Evolutionary conservation across 2,888 invertebrate species (phyloP).

Genomic region (Troides oblongomaculatus): DNA sequence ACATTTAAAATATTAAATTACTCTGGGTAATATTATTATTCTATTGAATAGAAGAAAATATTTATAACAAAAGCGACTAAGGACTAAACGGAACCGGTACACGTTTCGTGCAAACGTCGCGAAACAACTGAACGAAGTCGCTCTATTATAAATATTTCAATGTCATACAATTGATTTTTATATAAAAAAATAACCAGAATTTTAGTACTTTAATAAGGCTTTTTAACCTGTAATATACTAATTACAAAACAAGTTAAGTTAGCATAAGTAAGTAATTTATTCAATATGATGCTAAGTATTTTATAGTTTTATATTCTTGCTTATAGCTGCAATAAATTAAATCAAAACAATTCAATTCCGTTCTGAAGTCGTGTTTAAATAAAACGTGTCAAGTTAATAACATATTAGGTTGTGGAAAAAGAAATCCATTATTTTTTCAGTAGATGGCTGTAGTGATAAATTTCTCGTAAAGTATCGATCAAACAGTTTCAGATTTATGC

Average conservation of each 20-base stretch:
- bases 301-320: neutral
- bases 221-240: neutral
- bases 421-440: too few species aligned
- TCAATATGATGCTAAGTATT: neutral
- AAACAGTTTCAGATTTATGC: too few species aligned
- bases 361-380: too few species aligned
- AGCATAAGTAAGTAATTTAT: neutral
- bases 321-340: too few species aligned
- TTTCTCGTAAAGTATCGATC: too few species aligned
- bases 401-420: too few species aligned
- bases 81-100: neutral
- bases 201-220: neutral
- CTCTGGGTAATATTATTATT: neutral
- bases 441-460: too few species aligned
- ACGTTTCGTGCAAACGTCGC: slow-evolving; percentile 8
- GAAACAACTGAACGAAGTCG: slow-evolving; percentile 5
- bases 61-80: neutral
- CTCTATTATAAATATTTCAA: slow-evolving; percentile 12
- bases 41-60: neutral
- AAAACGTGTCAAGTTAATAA: too few species aligned
- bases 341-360: too few species aligned
- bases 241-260: neutral
- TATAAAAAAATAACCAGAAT: neutral
- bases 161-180: neutral
- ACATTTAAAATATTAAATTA: neutral